Base-by-base conservation (phyloP, 2,113 vertebrate species). In the Rhipidura dahli region DNA sequence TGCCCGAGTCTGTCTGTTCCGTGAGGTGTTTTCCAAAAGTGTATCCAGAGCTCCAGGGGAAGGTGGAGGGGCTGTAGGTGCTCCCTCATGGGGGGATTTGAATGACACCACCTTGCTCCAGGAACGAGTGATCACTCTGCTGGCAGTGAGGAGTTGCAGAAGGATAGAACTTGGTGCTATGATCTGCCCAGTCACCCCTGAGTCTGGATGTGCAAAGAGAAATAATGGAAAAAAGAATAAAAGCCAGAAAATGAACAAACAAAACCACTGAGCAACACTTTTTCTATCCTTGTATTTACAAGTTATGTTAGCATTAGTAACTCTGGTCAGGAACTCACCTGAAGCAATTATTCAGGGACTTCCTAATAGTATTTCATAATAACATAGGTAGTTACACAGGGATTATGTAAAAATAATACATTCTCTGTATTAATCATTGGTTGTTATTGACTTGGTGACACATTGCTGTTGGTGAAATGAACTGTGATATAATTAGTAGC, bases 401-500 rank as follows among this genome's bases (percentile, higher is more conserved):
- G 73, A 47, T 93, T 94, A 88, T 90, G 93, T 93, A 71, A 94
- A 95, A 92, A 76, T 83, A 68, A 90, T 84, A 77, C 21, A 35
- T 66, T 93, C 75, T 72, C 82, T 78, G 33, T 81, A 93, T 96
- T 95, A 93, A 95, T 95, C 78, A 91, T 61, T 91, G 66, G 79
- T 84, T 95, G 60, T 88, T 96, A 93, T 94, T 97, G 96, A 96
- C 91, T 93, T 77, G 69, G 83, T 93, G 95, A 93, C 94, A 95
- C 77, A 8, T 72, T 90, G 81, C 91, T 96, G 66, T 89, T 96
- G 93, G 92, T 87, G 94, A 96, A 97, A 96, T 70, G 95, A 97
- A 92, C 95, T 95, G 93, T 95, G 94, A 83, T 90, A 85, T 95
- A 96, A 96, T 97, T 96, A 96, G 96, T 39, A 75, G 84, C 86